These are phyloP conservation scores for Drosophila bocqueti DNA, from an alignment of 1,140 invertebrate species.

Conservation along the genomic window DNA sequence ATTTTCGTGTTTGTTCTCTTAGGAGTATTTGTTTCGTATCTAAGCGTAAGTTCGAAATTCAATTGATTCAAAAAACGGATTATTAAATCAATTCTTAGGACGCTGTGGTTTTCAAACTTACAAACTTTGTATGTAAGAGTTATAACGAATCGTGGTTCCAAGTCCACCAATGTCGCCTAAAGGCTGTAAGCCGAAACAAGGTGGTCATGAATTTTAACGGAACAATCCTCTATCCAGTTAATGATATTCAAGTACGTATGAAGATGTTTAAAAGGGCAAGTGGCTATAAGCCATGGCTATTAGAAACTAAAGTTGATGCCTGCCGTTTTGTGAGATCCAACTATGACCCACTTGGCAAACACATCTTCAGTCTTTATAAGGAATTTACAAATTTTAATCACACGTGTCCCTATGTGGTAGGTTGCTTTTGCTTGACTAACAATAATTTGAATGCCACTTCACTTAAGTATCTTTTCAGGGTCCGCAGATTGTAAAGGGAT, in stretches of 20 bases:
- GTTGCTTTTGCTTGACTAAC: too few species aligned
- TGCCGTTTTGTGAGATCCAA: conserved; percentile 10
- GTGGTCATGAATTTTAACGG: too few species aligned
- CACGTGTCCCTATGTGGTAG: conserved; percentile 33
- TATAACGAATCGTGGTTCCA: neutral
- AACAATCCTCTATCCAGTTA: neutral
- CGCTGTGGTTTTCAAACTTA: neutral
- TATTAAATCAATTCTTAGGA: neutral
- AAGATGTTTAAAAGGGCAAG: conserved; percentile 18
- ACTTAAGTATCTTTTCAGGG: too few species aligned
- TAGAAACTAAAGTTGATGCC: neutral
- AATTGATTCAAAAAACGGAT: neutral
- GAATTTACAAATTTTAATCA: conserved; percentile 44
- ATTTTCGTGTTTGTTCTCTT: neutral
- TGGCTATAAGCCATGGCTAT: conserved; percentile 42
- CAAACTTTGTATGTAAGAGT: neutral
- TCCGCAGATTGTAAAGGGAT: conserved; percentile 17
- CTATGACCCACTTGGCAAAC: conserved; percentile 10
- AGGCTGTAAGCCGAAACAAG: neutral
- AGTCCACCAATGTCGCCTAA: neutral
- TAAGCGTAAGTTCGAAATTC: neutral
- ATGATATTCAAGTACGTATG: neutral
- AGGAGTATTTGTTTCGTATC: neutral
- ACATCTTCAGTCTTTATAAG: conserved; percentile 18
- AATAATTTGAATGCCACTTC: too few species aligned